Base-by-base conservation (phyloP, 92 coral and sea anemone species). In the Epizoanthus fatuus region DNA sequence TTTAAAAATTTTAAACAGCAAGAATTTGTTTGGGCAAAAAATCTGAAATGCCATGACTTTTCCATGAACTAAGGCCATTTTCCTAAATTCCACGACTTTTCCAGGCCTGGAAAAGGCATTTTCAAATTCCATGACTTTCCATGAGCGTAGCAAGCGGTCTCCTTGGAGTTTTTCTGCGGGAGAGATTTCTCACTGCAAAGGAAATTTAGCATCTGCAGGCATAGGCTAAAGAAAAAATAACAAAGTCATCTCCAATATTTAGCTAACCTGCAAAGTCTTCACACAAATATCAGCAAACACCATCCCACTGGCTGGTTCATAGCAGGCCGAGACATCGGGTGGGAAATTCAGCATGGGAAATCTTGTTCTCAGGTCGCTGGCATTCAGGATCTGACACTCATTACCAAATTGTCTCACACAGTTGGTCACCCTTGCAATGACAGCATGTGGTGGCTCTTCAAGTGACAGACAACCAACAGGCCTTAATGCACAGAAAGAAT, bases 241-340 rank as follows among this genome's bases (percentile, higher is more conserved):
- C 13, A 65, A 65, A 15, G 7, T 11, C 17, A 11, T 65, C 7
- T 65, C 3, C 15, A 25, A 32, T 12, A 29, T 25, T 29, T 3
- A 19, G 5, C 70, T 40, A 35, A 93, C 96, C 97, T 88, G 97
- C 56, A 93, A 60, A 4, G 94, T 63, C 42, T 81, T 74, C 12
- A 94, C 59, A 20, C 96, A 95, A 62, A 79, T 85, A 80, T 84
- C 86, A 13, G 98, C 98, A 40, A 81, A 72, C 10, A 94, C 71
- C 55, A 89, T 87, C 51, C 98, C 98, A 86, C 95, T 87, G 13
- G 59, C 40, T 8, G 95, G 92, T 66, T 94, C 98, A 68, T 90
- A 79, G 11, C 87, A 80, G 2, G 92, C 95, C 52, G 49, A 51
- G 86, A 87, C 88, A 49, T 79, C 73, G 11, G 88, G 51, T 25